Conservation (phyloP, 1,140 invertebrate genomes). For the Papilio glaucus region DNA sequence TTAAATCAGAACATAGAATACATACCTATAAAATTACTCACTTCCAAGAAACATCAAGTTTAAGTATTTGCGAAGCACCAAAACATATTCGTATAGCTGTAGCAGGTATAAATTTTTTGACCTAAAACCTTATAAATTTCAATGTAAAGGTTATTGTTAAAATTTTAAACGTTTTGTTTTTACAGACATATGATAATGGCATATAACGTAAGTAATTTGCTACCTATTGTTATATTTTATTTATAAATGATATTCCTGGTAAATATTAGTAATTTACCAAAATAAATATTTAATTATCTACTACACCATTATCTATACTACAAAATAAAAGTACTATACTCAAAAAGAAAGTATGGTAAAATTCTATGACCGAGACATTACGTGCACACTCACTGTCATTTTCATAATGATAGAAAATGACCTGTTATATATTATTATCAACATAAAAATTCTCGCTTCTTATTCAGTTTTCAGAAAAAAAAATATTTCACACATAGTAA, state of each 20-base stretch:
- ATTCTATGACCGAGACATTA: no score
- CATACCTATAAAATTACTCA: background rate
- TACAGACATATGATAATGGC: slow-evolving; percentile 29
- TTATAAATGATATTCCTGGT: background rate
- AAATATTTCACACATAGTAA: no score
- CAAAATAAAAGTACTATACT: background rate
- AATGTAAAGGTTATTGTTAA: background rate
- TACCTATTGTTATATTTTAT: background rate
- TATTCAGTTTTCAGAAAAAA: no score
- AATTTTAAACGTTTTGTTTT: background rate
- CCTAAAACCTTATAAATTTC: background rate
- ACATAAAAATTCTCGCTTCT: no score
- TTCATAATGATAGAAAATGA: no score
- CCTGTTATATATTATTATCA: no score
- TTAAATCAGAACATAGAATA: background rate
- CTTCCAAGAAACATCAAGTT: background rate
- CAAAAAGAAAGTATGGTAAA: no score
- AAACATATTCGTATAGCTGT: background rate
- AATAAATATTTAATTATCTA: background rate
- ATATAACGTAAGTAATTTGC: slow-evolving; percentile 30
- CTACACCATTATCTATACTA: no score
- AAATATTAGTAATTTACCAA: background rate
- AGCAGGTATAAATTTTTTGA: background rate
- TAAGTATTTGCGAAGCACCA: background rate
- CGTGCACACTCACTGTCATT: no score